Evolutionary conservation across 1,140 invertebrate species (phyloP).

Genomic region (Drosophila yakuba): DNA sequence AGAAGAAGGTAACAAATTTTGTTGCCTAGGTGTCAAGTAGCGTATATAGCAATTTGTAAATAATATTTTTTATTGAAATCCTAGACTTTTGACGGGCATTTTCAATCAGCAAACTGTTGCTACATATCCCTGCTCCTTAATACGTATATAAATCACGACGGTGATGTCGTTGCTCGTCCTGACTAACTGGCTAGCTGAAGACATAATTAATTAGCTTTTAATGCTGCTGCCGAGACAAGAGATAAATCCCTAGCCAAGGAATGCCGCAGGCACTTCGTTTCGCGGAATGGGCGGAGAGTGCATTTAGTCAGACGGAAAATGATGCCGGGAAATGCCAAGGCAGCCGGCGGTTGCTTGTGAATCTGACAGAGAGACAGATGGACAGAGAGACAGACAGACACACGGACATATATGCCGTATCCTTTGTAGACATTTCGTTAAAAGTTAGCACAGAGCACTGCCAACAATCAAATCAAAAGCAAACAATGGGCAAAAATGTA

Average conservation of each 20-base stretch:
- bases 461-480: conserved; percentile 83
- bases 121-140: not conserved
- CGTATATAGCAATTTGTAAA: conserved; percentile 56
- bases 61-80: conserved; percentile 74
- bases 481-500: conserved; percentile 83
- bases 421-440: conserved; percentile 83
- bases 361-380: conserved; percentile 64
- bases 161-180: conserved; percentile 45
- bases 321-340: conserved; percentile 65
- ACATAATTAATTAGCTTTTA: conserved; percentile 83
- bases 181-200: conserved; percentile 72
- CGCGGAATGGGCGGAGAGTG: conserved; percentile 38
- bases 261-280: conserved; percentile 36
- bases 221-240: conserved; percentile 51
- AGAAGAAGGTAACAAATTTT: conserved; percentile 33
- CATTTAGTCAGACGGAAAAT: conserved; percentile 83
- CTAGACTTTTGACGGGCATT: conserved; percentile 66
- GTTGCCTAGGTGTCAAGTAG: conserved; percentile 72
- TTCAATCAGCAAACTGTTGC: conserved; percentile 71
- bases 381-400: conserved; percentile 16
- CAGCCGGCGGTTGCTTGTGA: conserved; percentile 49
- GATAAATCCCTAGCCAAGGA: conserved; percentile 37
- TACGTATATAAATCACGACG: conserved; percentile 59
- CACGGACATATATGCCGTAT: conserved; percentile 51
- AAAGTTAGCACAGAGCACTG: conserved; percentile 74